phyloP scores from a whole-genome alignment of 2,113 vertebrate genomes.

The Cyphomyrus discorhynchus region DNA sequence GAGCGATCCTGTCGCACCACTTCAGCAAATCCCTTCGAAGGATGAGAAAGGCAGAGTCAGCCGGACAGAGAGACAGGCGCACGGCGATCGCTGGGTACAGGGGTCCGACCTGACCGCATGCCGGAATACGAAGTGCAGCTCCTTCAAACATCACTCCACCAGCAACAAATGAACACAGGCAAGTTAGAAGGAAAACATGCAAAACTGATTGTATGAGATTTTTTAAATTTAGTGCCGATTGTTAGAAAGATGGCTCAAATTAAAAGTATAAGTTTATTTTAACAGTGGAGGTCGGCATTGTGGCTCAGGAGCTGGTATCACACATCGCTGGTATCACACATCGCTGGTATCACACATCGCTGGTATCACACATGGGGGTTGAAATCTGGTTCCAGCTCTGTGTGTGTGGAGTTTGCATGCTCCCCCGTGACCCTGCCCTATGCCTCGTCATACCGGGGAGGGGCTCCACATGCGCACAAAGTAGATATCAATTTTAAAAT shows the following conservation, averaged over 20 bases:
- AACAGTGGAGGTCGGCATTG: not conserved
- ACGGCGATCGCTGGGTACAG: not conserved
- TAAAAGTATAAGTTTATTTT: not conserved
- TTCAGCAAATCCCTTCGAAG: conserved; percentile 82
- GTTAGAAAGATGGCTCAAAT: not conserved
- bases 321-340: too few relatives aligned
- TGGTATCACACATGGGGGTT: not conserved
- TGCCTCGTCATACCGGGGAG: too few relatives aligned
- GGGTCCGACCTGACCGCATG: too few relatives aligned
- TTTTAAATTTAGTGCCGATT: not conserved
- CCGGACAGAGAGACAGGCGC: too few relatives aligned
- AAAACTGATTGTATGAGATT: not conserved
- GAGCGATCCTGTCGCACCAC: conserved; percentile 85
- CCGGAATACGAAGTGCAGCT: not conserved
- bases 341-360: too few relatives aligned
- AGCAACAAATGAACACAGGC: not conserved
- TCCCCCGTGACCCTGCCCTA: too few relatives aligned
- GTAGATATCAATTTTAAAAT: too few relatives aligned
- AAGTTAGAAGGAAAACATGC: not conserved
- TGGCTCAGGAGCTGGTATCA: not conserved
- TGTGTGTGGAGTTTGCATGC: not conserved
- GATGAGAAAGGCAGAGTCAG: not conserved
- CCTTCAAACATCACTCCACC: not conserved
- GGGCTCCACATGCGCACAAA: too few relatives aligned
- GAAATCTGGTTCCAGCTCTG: not conserved